Evolutionary conservation across 2,797 vertebrate genomes (phyloP), one percentile per base, ranked within the genome.

Genomic region (Sebastes goodei): DNA sequence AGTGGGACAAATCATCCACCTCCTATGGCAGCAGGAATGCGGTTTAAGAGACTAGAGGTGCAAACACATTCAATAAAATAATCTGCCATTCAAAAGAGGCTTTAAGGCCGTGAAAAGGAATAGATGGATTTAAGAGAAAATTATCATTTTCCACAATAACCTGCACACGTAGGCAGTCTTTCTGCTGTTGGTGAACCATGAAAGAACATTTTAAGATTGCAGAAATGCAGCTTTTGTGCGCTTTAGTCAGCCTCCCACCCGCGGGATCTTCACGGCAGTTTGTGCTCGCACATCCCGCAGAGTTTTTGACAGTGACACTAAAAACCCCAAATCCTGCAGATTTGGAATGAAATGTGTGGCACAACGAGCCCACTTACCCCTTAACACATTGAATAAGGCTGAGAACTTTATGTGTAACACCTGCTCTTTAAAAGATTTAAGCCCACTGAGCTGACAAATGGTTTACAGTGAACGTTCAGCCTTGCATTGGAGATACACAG

Each of bases 401-500:
- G 69, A 56, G 67, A 77, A 71, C 60, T 73, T 67, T 77, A 72
- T 73, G 80, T 85, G 60, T 42, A 86, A 84, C 92, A 95, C 90
- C 90, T 95, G 90, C 91, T 89, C 66, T 75, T 63, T 59, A 83
- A 85, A 82, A 65, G 62, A 89, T 86, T 77, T 57, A 76, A 29
- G 70, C 76, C 53, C 33, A 64, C 63, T 69, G 57, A 79, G 79
- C 84, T 68, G 72, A 76, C 73, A 86, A 88, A 85, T 57, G 32
- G 57, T 79, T 87, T 83, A 73, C 49, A 68, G 71, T 64, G 7
- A 83, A 83, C 12, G 65, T 63, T 66, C 21, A 67, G 23, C 25
- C 49, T 68, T 70, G 46, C 6, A 5, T 80, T 74, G 60, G 15
- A 78, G 53, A 80, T 25, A 57, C 64, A 35, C 56, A 57, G 67